Conservation (phyloP, 2,888 invertebrate species). For the Meiosimyza decipiens region DNA sequence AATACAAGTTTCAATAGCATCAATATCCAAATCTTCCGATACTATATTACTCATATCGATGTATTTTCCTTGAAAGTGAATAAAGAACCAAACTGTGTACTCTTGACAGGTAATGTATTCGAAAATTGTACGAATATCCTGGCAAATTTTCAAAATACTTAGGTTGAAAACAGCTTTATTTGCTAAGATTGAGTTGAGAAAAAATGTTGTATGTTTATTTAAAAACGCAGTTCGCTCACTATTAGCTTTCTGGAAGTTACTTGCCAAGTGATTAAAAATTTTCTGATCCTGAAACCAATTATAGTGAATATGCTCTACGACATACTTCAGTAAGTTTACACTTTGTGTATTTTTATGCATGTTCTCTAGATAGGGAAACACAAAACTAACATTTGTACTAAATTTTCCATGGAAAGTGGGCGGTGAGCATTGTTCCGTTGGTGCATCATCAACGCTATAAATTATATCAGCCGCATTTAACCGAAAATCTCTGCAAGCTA, state of each 20-base stretch:
- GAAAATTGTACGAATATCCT: slow-evolving; percentile 36
- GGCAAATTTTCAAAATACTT: slow-evolving; percentile 30
- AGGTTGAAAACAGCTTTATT: slow-evolving; percentile 22
- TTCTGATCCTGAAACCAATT: slow-evolving; percentile 17
- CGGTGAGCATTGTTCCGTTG: slow-evolving; percentile 18
- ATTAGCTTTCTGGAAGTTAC: slow-evolving; percentile 20
- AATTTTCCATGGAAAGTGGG: slow-evolving; percentile 36
- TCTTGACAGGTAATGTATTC: slow-evolving; percentile 39
- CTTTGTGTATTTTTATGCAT: neutral
- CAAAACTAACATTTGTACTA: slow-evolving; percentile 34
- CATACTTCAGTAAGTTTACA: slow-evolving; percentile 13
- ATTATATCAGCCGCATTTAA: slow-evolving; percentile 18
- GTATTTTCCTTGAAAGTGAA: slow-evolving; percentile 33
- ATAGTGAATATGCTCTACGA: slow-evolving; percentile 13
- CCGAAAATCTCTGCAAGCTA: slow-evolving; percentile 34
- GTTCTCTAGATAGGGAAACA: slow-evolving; percentile 18
- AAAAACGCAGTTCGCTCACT: slow-evolving; percentile 27
- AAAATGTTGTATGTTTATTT: slow-evolving; percentile 28
- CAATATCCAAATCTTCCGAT: slow-evolving; percentile 35
- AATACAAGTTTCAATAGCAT: slow-evolving; percentile 33
- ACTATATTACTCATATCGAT: slow-evolving; percentile 32
- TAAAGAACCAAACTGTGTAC: slow-evolving; percentile 41
- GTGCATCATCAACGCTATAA: slow-evolving; percentile 26
- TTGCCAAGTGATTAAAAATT: slow-evolving; percentile 25
- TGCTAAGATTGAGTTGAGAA: slow-evolving; percentile 21